Evolutionary conservation across 1,140 invertebrate species (phyloP).

Genomic region (Copidosoma floridanum): DNA sequence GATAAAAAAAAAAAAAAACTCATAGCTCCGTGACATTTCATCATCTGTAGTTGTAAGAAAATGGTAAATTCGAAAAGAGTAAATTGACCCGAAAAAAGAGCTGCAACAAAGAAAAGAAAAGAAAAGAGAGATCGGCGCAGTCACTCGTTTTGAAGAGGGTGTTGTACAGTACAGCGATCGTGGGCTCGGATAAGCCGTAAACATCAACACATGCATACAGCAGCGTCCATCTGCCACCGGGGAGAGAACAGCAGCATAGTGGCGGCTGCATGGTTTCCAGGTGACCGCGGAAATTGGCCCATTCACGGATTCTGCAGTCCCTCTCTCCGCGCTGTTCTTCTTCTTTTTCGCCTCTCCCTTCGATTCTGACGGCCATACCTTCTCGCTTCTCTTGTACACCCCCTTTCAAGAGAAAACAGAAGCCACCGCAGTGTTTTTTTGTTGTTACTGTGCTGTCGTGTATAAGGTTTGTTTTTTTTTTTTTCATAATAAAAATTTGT

Average conservation of each 20-base stretch:
- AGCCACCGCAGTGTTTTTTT: neutral
- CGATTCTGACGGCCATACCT: no score
- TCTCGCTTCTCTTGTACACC: constrained; percentile 1
- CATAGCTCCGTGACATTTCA: no score
- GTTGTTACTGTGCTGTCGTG: neutral
- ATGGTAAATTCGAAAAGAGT: no score
- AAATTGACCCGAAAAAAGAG: neutral
- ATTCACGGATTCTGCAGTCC: neutral
- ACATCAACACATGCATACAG: no score
- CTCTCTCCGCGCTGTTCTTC: neutral
- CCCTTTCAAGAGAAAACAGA: no score
- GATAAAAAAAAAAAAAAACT: no score
- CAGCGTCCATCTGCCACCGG: constrained; percentile 12
- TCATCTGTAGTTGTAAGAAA: no score
- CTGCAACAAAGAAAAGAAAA: neutral
- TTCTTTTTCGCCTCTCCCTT: neutral
- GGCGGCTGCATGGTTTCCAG: constrained; percentile 4
- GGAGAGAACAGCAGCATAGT: no score
- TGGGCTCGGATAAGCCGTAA: neutral
- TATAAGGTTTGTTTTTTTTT: no score
- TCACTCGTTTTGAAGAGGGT: no score
- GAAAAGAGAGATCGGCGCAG: neutral
- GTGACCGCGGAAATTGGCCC: constrained; percentile 6
- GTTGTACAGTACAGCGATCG: no score
- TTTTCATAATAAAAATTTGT: no score